A percentile compares a stretch with the other conserved stretches of the same genome.
Conservation (phyloP, 2,113 vertebrate genomes). For the Narcine bancroftii region DNA sequence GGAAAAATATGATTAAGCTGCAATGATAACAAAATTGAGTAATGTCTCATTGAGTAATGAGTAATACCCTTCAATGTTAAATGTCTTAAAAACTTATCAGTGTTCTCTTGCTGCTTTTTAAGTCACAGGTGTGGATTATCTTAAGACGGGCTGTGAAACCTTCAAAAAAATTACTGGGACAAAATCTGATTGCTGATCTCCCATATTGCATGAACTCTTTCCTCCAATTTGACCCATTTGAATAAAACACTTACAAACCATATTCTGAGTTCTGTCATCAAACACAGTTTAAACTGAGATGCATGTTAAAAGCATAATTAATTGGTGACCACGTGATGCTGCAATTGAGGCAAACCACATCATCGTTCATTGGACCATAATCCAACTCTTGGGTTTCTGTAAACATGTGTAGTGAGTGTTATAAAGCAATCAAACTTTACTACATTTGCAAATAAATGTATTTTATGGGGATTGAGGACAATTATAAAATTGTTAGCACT, state of each 20-base stretch:
- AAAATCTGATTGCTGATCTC: background rate
- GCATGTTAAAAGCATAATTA: background rate
- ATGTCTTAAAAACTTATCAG: background rate
- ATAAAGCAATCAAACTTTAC: slow-evolving; percentile 14
- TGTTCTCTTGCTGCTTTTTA: background rate
- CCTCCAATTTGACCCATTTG: background rate
- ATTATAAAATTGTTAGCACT: background rate
- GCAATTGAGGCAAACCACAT: background rate
- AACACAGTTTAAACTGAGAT: slow-evolving; percentile 12
- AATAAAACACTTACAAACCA: background rate
- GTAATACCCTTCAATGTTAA: too few species aligned
- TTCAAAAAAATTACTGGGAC: background rate
- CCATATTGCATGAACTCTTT: background rate
- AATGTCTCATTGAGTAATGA: too few species aligned
- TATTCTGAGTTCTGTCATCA: background rate
- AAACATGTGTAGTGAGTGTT: background rate
- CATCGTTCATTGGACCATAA: background rate
- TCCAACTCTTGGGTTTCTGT: background rate
- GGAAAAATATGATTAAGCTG: background rate
- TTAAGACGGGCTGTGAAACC: background rate
- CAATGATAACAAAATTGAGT: background rate
- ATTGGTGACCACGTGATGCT: background rate
- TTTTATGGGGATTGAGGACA: background rate
- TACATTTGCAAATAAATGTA: background rate
- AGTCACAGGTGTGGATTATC: background rate